Conservation (phyloP, 2,888 invertebrate genomes). For the Pyrocoelia pectoralis region DNA sequence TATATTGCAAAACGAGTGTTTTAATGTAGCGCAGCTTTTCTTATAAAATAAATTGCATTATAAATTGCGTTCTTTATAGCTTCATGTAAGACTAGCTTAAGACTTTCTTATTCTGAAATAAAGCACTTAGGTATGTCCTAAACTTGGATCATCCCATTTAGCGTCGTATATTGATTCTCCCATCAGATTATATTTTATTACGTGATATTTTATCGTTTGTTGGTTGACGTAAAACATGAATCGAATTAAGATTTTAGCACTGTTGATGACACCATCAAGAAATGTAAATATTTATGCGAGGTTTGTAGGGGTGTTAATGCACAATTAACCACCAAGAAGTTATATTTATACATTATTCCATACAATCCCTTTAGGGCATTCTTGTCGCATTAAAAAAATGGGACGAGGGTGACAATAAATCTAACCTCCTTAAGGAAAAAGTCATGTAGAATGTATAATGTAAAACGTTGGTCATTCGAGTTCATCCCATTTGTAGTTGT, state of each 20-base stretch:
- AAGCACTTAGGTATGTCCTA: background rate
- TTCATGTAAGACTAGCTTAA: background rate
- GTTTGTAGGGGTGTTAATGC: background rate
- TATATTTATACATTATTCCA: background rate
- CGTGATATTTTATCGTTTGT: conserved; percentile 1
- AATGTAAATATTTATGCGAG: background rate
- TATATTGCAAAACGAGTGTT: background rate
- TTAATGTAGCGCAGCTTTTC: background rate
- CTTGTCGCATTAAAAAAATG: background rate
- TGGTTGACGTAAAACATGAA: background rate
- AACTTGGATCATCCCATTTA: conserved; percentile 1
- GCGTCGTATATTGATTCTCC: background rate
- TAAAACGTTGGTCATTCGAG: conserved; percentile 14
- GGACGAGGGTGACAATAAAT: background rate
- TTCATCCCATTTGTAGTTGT: conserved; percentile 30
- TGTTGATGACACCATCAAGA: background rate
- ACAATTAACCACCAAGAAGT: background rate
- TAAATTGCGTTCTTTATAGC: background rate
- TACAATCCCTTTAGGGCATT: background rate
- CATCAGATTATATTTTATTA: background rate
- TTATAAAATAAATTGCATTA: background rate
- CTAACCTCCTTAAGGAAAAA: background rate
- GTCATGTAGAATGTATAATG: background rate
- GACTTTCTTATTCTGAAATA: background rate
- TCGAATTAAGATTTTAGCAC: background rate